Base-by-base conservation (phyloP, 2,113 vertebrate genomes). In the Urocitellus parryii region DNA sequence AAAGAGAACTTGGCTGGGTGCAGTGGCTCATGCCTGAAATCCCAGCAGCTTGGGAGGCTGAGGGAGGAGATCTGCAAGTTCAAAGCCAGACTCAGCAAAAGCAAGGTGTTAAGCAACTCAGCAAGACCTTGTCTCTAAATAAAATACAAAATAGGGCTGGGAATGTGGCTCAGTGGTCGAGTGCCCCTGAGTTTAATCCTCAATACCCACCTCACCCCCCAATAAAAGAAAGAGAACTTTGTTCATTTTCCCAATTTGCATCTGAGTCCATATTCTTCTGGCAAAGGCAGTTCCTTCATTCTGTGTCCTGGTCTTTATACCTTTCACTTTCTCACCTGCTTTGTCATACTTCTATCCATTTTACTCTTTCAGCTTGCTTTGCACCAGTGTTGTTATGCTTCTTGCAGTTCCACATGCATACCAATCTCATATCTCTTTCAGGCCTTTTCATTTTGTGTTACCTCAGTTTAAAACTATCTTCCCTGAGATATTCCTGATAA, bases 401-500 rank as follows among this genome's bases (percentile, higher is more conserved):
- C 81, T 80, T 82, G 11, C 14, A 51, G 39, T 67, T 88, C 16
- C 42, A 17, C 8, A 48, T 42, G 51, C 25, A 45, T 0, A 27
- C 37, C 5, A 56, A 78, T n/a, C 22, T n/a, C 29, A 27, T 87
- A 83, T 3, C 1, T 90, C 51, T 63, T 68, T 96, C 8, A 61
- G 65, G 48, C 34, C 25, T 74, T 39, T 86, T 76, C 8, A 78
- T 84, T 92, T 79, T 24, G 39, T 9, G 6, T 84, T 84, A 74
- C 58, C 32, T 80, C 32, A 27, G 5, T 65, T 53, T 87, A 56
- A 90, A 58, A 68, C 27, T 25, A 58, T 79, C 27, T 80, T 67
- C n/a, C 90, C 67, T 48, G n/a, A 88, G 72, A 45, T 84, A 34
- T n/a, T 95, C 32, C 88, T 79, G 89, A 25, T 67, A 70, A 70